Evolutionary conservation across 2,113 vertebrate genomes (phyloP), one percentile per base, ranked within the genome.

Genomic region (Hemichromis elongatus): DNA sequence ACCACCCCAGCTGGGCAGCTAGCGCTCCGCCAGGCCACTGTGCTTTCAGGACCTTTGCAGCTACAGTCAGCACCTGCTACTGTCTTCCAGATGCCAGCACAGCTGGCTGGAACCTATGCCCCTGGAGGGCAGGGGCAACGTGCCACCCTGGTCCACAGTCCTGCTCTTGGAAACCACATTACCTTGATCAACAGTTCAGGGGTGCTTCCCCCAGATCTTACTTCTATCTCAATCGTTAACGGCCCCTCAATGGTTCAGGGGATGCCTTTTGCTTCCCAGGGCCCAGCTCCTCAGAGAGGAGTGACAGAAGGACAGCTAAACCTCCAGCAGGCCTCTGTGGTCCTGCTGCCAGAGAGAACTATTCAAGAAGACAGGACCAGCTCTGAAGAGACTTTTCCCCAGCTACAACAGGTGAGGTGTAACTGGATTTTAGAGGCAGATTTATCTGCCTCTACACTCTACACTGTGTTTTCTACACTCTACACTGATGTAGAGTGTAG

Each of bases 81-180:
- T 18, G 94, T 96, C 93, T 96, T 97, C 95, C 96, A 96, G 94
- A 95, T 96, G 95, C 95, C 96, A 7, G 94, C 95, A 3, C 96
- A 97, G 88, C 92, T 96, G 84, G 85, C 96, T 16, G 95, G 95
- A 75, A 80, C 94, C 35, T 96, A 96, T 82, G 42, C 93, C 3
- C 56, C 95, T 5, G 94, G 95, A 66, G 92, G 94, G 40, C 94
- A 90, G 82, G 93, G 94, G n/a, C 94, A 91, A 14, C 90, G 94
- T 6, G 88, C 95, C 83, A 94, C 96, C 14, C 89, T 96, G 83
- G 92, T 96, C 83, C 96, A 96, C 86, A 92, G 93, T 54, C 92
- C 95, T 7, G 95, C 94, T 24, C 92, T 96, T 8, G 94, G 93
- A 68, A 96, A 96, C 93, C 96, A 95, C 93, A 96, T 96, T n/a